Conservation (phyloP, 2,797 vertebrate species). For the Coranthus polyacanthus region DNA sequence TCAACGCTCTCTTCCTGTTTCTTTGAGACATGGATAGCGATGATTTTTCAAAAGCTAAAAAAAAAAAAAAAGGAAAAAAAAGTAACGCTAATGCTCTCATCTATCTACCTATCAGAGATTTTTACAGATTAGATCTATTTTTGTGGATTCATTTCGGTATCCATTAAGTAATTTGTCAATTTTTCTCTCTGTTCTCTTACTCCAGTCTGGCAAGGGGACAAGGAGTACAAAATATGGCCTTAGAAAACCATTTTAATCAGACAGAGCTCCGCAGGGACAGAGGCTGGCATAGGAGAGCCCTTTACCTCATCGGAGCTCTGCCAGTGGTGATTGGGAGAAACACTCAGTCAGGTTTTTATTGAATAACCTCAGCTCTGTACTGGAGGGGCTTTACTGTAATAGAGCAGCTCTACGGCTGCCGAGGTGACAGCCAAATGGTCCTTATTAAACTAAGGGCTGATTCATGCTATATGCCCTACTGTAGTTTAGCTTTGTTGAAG, state of each 20-base stretch:
- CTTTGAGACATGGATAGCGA: slow-evolving; percentile 41
- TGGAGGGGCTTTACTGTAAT: slow-evolving; percentile 78
- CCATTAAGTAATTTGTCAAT: slow-evolving; percentile 77
- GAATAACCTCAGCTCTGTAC: slow-evolving; percentile 78
- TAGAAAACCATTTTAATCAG: slow-evolving; percentile 84
- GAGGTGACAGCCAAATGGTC: slow-evolving; percentile 81
- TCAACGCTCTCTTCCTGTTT: slow-evolving; percentile 19
- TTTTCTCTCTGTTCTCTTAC: slow-evolving; percentile 60
- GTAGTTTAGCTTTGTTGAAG: slow-evolving; percentile 74
- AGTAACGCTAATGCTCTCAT: slow-evolving; percentile 20
- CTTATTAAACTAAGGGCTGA: slow-evolving; percentile 79
- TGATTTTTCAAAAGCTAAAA: slow-evolving; percentile 20
- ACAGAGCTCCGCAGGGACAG: slow-evolving; percentile 64
- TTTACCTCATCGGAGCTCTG: slow-evolving; percentile 84
- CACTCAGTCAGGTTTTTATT: slow-evolving; percentile 84
- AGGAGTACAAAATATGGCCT: slow-evolving; percentile 72
- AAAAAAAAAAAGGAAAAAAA: slow-evolving; percentile 20
- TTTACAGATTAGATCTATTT: slow-evolving; percentile 68
- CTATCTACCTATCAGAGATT: slow-evolving; percentile 39
- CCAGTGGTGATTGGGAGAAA: slow-evolving; percentile 83
- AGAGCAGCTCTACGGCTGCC: slow-evolving; percentile 66
- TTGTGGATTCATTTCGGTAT: slow-evolving; percentile 65
- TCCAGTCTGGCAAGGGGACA: slow-evolving; percentile 67
- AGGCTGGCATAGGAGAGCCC: slow-evolving; percentile 73
- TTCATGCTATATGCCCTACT: slow-evolving; percentile 70